Evolutionary conservation across 1,140 invertebrate genomes (phyloP), one percentile per base, ranked within the genome.

Genomic region (Heliconius eleuchia): DNA sequence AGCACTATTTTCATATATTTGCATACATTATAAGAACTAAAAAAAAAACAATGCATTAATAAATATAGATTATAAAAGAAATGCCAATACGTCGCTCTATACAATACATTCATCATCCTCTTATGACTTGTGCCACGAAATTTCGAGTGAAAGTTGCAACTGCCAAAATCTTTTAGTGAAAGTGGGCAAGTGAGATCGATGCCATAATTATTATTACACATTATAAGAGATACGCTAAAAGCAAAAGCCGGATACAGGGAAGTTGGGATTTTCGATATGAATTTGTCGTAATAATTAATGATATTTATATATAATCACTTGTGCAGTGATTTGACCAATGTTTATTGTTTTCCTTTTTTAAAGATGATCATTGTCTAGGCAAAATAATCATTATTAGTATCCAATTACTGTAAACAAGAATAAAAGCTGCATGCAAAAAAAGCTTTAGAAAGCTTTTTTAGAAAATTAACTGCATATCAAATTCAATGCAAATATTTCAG

Each of bases 131-230:
- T 42, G 71, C 80, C 83, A 71, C 76, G 72, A 19, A 77, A 76
- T 82, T 81, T 60, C 76, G 77, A 92, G 91, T 92, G 91, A 94
- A 93, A 92, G 91, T 91, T 77, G 73, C 80, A 72, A 88, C 87
- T 91, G 91, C 92, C 92, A 91, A 94, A 94, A 94, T 92, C 88
- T 91, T 82, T 84, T 81, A 72, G 88, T 90, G 92, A 94, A 93
- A 94, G 92, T 87, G 72, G 83, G 85, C 85, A 88, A 90, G 89
- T 89, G 88, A 91, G 92, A 93, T 94, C 91, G 90, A 91, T 90
- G 89, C 88, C 87, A 89, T 94, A 94, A 94, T 94, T 94, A 94
- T 94, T 94, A 94, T 92, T 93, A 92, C 84, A 89, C 88, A 92
- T 92, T 91, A 92, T 89, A 90, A 81, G 86, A 91, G 89, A 92